Percentiles rank a stretch among this genome's conserved stretches.
Conservation (phyloP, 23 tunicate species). For the Trididemnum clinides region DNA sequence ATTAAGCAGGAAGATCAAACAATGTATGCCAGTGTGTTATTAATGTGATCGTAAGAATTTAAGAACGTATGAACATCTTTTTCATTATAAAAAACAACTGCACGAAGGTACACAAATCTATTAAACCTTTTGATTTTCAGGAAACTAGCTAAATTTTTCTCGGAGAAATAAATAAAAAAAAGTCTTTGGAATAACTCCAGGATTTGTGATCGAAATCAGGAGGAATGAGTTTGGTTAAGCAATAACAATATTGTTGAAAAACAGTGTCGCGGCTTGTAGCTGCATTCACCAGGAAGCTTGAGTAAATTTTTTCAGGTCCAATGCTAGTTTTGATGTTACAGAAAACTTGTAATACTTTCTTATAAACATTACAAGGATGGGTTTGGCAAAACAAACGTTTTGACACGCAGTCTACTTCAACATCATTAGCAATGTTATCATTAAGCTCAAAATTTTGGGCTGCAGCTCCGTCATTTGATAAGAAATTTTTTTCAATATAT, state of each 20-base stretch:
- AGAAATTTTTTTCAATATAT: background rate
- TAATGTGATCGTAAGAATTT: background rate
- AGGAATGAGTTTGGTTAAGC: background rate
- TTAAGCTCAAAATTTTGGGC: background rate
- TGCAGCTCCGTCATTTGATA: background rate
- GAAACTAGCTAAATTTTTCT: background rate
- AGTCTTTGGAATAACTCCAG: background rate
- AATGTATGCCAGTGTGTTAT: background rate
- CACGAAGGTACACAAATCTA: slow-evolving; percentile 6
- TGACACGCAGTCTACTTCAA: background rate
- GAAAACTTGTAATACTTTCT: too few species aligned
- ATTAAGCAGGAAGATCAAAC: background rate
- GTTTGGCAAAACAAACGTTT: background rate
- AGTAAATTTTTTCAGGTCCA: background rate
- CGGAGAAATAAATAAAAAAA: background rate
- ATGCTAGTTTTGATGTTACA: background rate
- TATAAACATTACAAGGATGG: background rate
- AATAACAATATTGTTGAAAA: background rate
- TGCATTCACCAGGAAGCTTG: background rate
- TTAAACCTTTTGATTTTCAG: background rate
- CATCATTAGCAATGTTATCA: background rate
- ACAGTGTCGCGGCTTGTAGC: background rate
- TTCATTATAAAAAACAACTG: background rate
- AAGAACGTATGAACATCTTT: background rate
- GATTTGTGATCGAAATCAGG: background rate